Percentiles rank a stretch among this genome's conserved stretches.
Evolutionary conservation across 2,113 vertebrate genomes (phyloP).

Genomic region (Lepisosteus oculatus): DNA sequence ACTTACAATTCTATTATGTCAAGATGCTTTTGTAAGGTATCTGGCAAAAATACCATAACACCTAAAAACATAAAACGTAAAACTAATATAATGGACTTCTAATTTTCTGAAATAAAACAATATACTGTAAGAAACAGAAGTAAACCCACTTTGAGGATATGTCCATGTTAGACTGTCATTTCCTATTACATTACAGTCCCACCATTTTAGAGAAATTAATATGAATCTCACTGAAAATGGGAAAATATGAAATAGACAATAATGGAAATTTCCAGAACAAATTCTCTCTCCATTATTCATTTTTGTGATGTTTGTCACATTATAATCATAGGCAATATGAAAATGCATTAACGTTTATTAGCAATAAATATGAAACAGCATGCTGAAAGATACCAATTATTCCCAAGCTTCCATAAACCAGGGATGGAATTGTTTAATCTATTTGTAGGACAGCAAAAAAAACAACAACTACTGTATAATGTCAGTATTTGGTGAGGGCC

Average conservation of each 20-base stretch:
- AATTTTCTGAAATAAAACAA: too few species aligned
- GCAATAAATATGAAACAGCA: neutral
- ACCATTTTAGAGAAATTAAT: neutral
- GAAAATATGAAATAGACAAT: neutral
- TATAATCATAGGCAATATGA: neutral
- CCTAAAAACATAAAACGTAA: too few species aligned
- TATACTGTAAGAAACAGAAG: too few species aligned
- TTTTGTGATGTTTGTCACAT: neutral
- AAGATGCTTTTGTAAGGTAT: too few species aligned
- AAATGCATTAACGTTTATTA: neutral
- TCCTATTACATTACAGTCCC: too few species aligned
- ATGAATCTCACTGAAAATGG: neutral
- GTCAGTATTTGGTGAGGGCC: neutral
- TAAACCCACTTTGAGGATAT: too few species aligned
- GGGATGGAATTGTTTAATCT: neutral
- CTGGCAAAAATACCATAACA: too few species aligned
- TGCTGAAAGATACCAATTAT: constrained; percentile 10
- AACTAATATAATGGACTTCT: too few species aligned
- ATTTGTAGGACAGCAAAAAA: neutral
- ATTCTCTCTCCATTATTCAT: neutral
- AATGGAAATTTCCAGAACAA: neutral
- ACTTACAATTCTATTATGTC: too few species aligned
- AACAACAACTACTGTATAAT: too few species aligned
- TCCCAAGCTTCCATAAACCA: neutral
- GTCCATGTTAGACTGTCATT: too few species aligned